Percentiles rank a stretch among this genome's conserved stretches.
Conservation (phyloP, 2,888 invertebrate species). For the Atrina japonica region DNA sequence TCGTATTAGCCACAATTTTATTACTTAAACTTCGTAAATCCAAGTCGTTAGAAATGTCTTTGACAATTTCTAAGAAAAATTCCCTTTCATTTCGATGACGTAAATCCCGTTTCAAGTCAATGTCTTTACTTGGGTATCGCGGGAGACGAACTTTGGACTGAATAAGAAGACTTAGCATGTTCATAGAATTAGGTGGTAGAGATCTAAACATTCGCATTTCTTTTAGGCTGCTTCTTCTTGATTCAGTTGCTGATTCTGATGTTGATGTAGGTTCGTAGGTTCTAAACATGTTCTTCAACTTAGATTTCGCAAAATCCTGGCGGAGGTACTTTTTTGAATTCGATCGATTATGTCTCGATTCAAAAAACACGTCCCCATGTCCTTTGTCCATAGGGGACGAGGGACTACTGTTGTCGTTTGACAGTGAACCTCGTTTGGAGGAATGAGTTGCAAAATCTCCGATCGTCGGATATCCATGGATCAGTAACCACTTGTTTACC, state of each 20-base stretch:
- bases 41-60: constrained; percentile 83
- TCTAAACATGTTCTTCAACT: constrained; percentile 82
- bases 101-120: constrained; percentile 81
- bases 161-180: constrained; percentile 82
- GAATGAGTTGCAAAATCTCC: constrained; percentile 69
- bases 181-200: constrained; percentile 82
- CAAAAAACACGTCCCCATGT: constrained; percentile 68
- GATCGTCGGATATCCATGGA: constrained; percentile 81
- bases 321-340: constrained; percentile 82
- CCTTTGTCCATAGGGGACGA: constrained; percentile 64
- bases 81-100: constrained; percentile 81
- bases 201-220: constrained; percentile 83
- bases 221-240: constrained; percentile 81
- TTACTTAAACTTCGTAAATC: constrained; percentile 82
- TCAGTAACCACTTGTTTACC: constrained; percentile 82
- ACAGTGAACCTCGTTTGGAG: constrained; percentile 48
- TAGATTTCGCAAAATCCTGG: constrained; percentile 82
- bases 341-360: constrained; percentile 69
- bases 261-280: constrained; percentile 76
- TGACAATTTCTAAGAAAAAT: constrained; percentile 83
- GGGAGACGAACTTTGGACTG: constrained; percentile 82
- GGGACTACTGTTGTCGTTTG: constrained; percentile 63
- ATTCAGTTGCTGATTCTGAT: constrained; percentile 65
- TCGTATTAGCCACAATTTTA: constrained; percentile 82
- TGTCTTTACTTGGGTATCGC: constrained; percentile 81